Evolutionary conservation across 2,113 vertebrate genomes (phyloP).

Genomic region (Himantopus leucocephalus): DNA sequence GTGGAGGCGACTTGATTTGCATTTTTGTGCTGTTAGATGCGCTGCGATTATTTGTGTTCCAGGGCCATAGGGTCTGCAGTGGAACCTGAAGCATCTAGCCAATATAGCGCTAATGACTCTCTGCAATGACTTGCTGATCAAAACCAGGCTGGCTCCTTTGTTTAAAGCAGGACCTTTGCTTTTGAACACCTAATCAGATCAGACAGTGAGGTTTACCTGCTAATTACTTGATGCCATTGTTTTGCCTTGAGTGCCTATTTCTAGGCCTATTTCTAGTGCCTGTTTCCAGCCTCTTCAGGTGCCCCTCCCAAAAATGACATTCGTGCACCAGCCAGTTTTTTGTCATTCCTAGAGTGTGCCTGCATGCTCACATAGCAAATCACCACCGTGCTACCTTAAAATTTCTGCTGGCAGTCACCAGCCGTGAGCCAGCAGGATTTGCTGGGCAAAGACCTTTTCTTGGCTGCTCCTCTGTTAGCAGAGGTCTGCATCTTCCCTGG

Average conservation of each 20-base stretch:
- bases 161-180: background rate
- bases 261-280: background rate
- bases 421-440: background rate
- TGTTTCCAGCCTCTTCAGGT: background rate
- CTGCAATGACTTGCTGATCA: background rate
- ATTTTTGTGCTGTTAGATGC: background rate
- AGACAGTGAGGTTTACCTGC: background rate
- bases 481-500: background rate
- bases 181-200: background rate
- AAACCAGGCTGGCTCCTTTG: background rate
- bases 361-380: background rate
- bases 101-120: background rate
- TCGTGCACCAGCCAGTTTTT: background rate
- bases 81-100: background rate
- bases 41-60: background rate
- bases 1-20: background rate
- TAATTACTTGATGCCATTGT: background rate
- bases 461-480: background rate
- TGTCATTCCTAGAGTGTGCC: background rate
- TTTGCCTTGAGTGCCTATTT: background rate
- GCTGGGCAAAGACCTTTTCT: background rate
- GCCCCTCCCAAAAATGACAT: background rate
- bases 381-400: accelerated
- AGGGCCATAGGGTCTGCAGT: background rate
- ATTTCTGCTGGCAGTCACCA: background rate